These are phyloP conservation scores for Siphamia tubifer DNA, from an alignment of 2,113 vertebrate genomes.

Conservation along the genomic window DNA sequence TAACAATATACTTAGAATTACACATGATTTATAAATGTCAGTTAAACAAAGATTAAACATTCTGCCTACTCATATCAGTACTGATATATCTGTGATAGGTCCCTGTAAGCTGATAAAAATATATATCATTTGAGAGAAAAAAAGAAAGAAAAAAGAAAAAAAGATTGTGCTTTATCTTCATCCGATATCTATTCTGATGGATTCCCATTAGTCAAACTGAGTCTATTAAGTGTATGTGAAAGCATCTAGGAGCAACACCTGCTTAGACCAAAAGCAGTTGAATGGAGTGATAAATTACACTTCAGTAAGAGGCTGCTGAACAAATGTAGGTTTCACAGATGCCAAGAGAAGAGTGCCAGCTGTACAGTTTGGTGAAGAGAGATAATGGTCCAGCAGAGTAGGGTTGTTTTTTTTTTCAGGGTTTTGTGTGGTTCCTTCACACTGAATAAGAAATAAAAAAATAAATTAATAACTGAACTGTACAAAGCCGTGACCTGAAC, in stretches of 20 bases:
- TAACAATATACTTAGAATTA: too few relatives aligned
- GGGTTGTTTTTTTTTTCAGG: not conserved
- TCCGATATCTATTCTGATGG: not conserved
- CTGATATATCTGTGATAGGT: too few relatives aligned
- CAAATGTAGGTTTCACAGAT: not conserved
- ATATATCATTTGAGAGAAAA: too few relatives aligned
- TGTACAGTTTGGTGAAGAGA: not conserved
- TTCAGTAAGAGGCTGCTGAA: not conserved
- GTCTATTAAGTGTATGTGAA: not conserved
- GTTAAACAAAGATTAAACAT: too few relatives aligned
- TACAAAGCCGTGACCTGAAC: not conserved
- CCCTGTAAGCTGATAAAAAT: too few relatives aligned
- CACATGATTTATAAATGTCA: too few relatives aligned
- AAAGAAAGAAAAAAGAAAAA: too few relatives aligned
- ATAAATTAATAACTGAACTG: not conserved
- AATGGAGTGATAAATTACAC: not conserved
- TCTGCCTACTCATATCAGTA: too few relatives aligned
- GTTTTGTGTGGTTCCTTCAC: not conserved
- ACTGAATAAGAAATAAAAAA: too few relatives aligned
- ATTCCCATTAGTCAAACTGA: not conserved
- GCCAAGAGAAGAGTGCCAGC: not conserved
- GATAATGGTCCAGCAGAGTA: not conserved
- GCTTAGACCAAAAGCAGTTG: not conserved
- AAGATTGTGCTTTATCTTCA: too few relatives aligned
- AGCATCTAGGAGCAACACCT: not conserved